A percentile compares a stretch with the other conserved stretches of the same genome.
phyloP scores from a whole-genome alignment of 2,797 vertebrate genomes.

The Cossypha caffra region DNA sequence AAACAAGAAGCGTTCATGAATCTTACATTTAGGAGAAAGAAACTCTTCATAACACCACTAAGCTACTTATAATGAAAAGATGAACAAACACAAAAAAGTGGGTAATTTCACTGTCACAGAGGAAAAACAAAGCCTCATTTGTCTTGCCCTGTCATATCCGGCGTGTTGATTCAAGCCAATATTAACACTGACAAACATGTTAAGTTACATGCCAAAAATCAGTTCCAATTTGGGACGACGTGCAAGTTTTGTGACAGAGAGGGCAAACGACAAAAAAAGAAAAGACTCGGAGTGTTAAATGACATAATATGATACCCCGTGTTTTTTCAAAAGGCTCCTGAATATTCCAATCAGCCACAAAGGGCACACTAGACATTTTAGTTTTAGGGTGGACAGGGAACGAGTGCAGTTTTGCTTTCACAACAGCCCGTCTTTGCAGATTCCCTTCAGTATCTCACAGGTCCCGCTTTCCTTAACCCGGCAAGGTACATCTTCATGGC shows the following conservation, averaged over 20 bases:
- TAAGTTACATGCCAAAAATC: neutral
- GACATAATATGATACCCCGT: neutral
- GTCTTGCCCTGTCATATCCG: conserved; percentile 45
- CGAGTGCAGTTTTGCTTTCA: neutral
- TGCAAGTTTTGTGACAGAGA: neutral
- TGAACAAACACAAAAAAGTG: conserved; percentile 14
- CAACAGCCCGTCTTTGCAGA: accelerated
- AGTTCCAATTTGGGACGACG: neutral
- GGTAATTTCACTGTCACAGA: conserved; percentile 16
- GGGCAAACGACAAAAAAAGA: neutral
- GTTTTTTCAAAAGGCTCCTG: neutral
- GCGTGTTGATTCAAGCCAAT: conserved; percentile 27
- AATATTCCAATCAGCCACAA: neutral
- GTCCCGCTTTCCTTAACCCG: conserved; percentile 13
- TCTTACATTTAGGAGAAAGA: neutral
- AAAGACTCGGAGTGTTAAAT: neutral
- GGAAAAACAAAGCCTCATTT: conserved; percentile 61
- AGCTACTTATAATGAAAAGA: conserved; percentile 70
- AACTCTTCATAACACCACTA: conserved; percentile 63
- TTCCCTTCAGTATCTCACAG: neutral
- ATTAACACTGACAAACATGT: conserved; percentile 36
- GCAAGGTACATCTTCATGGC: conserved; percentile 37
- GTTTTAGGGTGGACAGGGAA: neutral
- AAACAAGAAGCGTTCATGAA: conserved; percentile 59
- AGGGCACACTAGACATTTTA: neutral